Evolutionary conservation across 2,888 invertebrate genomes (phyloP), one percentile per base, ranked within the genome.

Genomic region (Syrphus vitripennis): DNA sequence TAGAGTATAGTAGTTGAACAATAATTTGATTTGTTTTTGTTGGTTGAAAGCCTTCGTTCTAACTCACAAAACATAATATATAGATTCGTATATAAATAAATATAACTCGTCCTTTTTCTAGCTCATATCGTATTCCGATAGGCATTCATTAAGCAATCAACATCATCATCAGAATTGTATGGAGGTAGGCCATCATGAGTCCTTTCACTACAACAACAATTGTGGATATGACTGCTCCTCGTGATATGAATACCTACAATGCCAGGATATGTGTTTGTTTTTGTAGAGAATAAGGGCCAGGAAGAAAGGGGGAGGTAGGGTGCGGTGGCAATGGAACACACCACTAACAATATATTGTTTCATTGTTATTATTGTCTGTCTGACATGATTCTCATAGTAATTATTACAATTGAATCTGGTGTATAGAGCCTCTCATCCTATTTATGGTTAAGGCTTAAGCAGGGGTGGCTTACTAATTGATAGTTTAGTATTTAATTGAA

Each of bases 401-500:
- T 86, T 82, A 86, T 81, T 77, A 67, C 67, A 67, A 50, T 67
- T 48, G 67, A 67, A 19, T 67, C 48, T 31, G 45, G n/a, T n/a
- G n/a, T n/a, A n/a, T 29, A 45, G n/a, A 50, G 21, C 1, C 42
- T 10, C 24, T 57, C 42, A 37, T 53, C 37, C 67, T 29, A 37
- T 61, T 31, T 67, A 37, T 69, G 26, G 69, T 26, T 69, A 7
- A 61, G 70, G 59, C 71, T 72, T 34, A 21, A 59, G 57, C n/a
- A 65, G 77, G 82, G 69, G 40, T 70, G 69, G 74, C 77, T 69
- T 74, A 72, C 72, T 86, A 86, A 86, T 86, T 86, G 86, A 74
- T 86, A 86, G 82, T 86, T 86, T 86, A 82, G 86, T 86, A 77
- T 86, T 86, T 86, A 86, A 86, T 86, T 86, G 81, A 86, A 86